phyloP scores from a whole-genome alignment of 2,888 invertebrate species.

The Caenorhabditis sulstoni region DNA sequence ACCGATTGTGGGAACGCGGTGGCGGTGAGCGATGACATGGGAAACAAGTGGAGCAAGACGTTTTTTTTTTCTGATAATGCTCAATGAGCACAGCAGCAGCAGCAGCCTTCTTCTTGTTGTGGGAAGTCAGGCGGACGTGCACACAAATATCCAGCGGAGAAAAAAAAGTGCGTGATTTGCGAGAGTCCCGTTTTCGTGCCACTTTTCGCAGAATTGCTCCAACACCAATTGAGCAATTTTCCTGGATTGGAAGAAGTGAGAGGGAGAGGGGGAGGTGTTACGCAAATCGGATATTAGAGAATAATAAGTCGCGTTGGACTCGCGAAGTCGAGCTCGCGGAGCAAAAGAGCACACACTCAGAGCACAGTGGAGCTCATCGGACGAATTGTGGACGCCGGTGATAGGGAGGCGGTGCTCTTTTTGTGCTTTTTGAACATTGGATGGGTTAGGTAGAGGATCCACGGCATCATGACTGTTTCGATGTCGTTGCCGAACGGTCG shows the following conservation, averaged over 20 bases:
- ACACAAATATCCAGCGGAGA: no score
- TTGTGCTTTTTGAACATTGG: constrained; percentile 35
- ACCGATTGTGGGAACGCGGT: constrained; percentile 35
- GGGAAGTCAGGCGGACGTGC: no score
- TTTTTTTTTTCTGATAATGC: no score
- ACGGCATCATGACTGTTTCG: constrained; percentile 51
- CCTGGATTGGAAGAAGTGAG: background rate
- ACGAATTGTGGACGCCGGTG: constrained; percentile 8
- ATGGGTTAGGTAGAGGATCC: constrained; percentile 49
- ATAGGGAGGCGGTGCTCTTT: background rate
- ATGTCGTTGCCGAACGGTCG: constrained; percentile 50
- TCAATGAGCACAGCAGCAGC: no score
- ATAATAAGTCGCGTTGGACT: background rate
- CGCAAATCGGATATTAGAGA: constrained; percentile 3
- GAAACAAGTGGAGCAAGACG: background rate
- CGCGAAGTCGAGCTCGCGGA: no score
- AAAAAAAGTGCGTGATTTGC: no score
- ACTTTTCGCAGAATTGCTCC: no score
- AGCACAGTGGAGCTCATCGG: constrained; percentile 13
- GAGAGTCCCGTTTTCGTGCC: no score
- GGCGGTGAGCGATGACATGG: constrained; percentile 3
- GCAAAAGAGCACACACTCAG: background rate
- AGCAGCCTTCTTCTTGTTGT: no score
- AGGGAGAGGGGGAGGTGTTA: background rate
- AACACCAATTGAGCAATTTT: background rate